Percentiles rank a stretch among this genome's conserved stretches.
These are phyloP conservation scores for Coleophora flavipennella DNA, from an alignment of 2,888 invertebrate genomes.

Conservation along the genomic window DNA sequence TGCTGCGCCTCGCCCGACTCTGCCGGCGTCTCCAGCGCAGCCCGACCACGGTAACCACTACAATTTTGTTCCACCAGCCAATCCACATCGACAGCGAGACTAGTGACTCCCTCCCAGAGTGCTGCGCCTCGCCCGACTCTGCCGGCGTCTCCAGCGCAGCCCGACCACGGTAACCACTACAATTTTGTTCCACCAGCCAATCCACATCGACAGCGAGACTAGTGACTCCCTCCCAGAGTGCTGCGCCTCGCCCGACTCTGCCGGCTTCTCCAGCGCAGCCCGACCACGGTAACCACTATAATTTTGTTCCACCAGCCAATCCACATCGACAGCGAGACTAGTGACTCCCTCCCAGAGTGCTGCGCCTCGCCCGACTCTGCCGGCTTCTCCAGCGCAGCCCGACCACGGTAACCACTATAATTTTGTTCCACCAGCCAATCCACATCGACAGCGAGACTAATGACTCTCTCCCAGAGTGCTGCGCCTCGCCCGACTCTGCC, in stretches of 20 bases:
- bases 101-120: conserved; percentile 59
- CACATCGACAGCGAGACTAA: conserved; percentile 67
- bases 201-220: conserved; percentile 65
- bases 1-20: conserved; percentile 56
- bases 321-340: conserved; percentile 65
- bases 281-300: conserved; percentile 34
- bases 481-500: conserved; percentile 51
- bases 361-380: conserved; percentile 54
- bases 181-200: too few species aligned
- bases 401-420: conserved; percentile 34
- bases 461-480: conserved; percentile 59
- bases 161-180: conserved; percentile 32
- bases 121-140: conserved; percentile 53
- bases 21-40: conserved; percentile 32
- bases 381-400: conserved; percentile 29
- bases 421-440: too few species aligned
- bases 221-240: conserved; percentile 62
- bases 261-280: conserved; percentile 30
- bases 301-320: too few species aligned
- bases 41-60: conserved; percentile 24
- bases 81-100: conserved; percentile 67
- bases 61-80: too few species aligned
- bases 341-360: conserved; percentile 59
- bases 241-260: conserved; percentile 52
- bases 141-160: conserved; percentile 33